Evolutionary conservation across 2,113 vertebrate genomes (phyloP).

Genomic region (Calidris pygmaea): DNA sequence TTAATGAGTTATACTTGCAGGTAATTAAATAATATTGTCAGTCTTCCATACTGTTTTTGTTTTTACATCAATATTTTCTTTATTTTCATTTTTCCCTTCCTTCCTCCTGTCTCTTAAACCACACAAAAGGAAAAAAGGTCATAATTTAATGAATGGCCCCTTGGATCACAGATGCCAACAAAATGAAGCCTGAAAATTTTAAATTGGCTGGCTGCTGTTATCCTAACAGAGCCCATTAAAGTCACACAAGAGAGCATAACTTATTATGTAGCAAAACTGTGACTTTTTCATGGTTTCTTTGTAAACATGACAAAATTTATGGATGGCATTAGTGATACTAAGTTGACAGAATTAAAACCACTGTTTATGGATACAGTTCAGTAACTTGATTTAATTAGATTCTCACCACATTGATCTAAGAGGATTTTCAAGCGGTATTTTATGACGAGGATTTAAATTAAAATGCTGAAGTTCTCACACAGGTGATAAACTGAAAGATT

Average conservation of each 20-base stretch:
- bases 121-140: neutral
- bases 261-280: constrained; percentile 34
- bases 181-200: constrained; percentile 47
- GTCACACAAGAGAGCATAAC: constrained; percentile 22
- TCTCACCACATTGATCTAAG: constrained; percentile 21
- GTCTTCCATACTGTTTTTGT: neutral
- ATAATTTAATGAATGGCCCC: constrained; percentile 45
- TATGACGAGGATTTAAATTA: neutral
- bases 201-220: constrained; percentile 53
- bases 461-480: neutral
- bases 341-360: constrained; percentile 62
- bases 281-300: constrained; percentile 61
- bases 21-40: neutral
- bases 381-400: constrained; percentile 66
- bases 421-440: constrained; percentile 28
- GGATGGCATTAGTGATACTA: constrained; percentile 53
- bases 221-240: constrained; percentile 40
- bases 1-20: neutral
- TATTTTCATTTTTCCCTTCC: neutral
- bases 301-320: constrained; percentile 61
- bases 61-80: neutral
- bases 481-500: neutral
- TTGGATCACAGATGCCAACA: constrained; percentile 49
- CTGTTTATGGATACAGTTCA: constrained; percentile 63
- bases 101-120: neutral